A percentile compares a stretch with the other conserved stretches of the same genome.
phyloP scores from a whole-genome alignment of 2,113 vertebrate species.

The Neopipo cinnamomea region DNA sequence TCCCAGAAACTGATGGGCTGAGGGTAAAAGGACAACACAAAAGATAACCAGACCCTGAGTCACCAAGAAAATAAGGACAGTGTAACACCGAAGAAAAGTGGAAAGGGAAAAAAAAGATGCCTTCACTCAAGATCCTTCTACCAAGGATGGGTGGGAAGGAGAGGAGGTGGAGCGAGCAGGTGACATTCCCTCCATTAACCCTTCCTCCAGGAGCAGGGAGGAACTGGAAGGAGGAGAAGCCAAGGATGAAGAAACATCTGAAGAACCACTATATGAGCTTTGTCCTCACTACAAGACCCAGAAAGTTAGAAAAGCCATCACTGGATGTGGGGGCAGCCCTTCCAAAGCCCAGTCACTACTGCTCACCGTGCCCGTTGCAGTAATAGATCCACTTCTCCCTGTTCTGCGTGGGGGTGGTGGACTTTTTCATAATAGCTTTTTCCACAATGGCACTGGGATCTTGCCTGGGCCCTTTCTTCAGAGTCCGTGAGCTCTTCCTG shows the following conservation, averaged over 20 bases:
- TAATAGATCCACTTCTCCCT: conserved; percentile 96
- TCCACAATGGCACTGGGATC: conserved; percentile 94
- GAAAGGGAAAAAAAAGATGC: accelerated
- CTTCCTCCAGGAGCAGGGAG: background rate
- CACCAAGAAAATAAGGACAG: background rate
- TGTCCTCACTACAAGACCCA: background rate
- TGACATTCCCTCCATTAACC: background rate
- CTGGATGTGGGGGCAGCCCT: accelerated
- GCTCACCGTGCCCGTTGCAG: conserved; percentile 92
- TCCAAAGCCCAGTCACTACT: background rate
- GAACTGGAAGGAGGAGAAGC: background rate
- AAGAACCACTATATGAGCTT: background rate
- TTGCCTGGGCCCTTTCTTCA: conserved; percentile 94
- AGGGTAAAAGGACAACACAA: accelerated
- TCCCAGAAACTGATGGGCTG: background rate
- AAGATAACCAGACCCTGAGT: background rate
- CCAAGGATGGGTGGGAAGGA: background rate
- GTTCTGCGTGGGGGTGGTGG: conserved; percentile 74
- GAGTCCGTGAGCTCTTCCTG: conserved; percentile 88
- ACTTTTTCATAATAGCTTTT: conserved; percentile 89
- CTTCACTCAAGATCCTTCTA: background rate
- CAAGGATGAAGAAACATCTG: background rate
- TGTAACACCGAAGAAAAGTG: background rate
- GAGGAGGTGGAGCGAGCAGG: background rate
- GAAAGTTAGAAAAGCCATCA: background rate